These are phyloP conservation scores for Eulimnadia texana DNA, from an alignment of 1,140 invertebrate species.

Conservation along the genomic window DNA sequence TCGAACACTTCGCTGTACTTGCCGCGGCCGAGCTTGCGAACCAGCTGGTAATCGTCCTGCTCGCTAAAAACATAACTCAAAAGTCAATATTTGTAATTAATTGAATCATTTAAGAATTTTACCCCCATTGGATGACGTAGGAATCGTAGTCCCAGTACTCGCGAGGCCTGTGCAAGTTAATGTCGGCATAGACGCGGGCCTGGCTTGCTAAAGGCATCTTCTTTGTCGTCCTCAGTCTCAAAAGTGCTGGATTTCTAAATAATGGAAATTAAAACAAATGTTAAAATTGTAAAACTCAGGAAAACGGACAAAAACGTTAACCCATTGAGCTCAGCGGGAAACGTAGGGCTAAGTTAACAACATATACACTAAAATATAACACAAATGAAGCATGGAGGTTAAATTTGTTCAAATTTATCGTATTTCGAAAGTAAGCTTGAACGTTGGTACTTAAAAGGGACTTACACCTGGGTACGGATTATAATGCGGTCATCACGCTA, in stretches of 20 bases:
- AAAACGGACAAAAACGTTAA: too few species aligned
- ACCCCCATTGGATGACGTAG: slow-evolving; percentile 96
- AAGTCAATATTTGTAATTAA: not conserved
- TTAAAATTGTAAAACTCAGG: too few species aligned
- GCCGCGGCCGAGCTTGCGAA: slow-evolving; percentile 93
- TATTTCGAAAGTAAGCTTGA: too few species aligned
- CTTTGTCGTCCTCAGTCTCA: not conserved
- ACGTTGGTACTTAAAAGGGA: too few species aligned
- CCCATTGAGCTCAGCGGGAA: too few species aligned
- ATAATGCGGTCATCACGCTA: not conserved
- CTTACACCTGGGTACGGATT: not conserved
- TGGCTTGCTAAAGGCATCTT: slow-evolving; percentile 81
- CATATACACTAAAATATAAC: too few species aligned
- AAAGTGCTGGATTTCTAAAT: not conserved
- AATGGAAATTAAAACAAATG: too few species aligned
- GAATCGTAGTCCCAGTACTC: slow-evolving; percentile 99
- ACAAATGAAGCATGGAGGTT: too few species aligned
- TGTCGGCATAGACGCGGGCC: slow-evolving; percentile 93
- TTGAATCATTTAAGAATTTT: slow-evolving; percentile 26
- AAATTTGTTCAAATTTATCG: too few species aligned
- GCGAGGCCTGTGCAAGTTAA: slow-evolving; percentile 92
- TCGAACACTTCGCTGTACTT: slow-evolving; percentile 99
- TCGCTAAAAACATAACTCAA: slow-evolving; percentile 39
- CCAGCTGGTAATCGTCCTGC: slow-evolving; percentile 98
- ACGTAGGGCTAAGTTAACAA: too few species aligned